A percentile compares a stretch with the other conserved stretches of the same genome.
phyloP scores from a whole-genome alignment of 2,113 vertebrate genomes.

The Engystomops pustulosus region DNA sequence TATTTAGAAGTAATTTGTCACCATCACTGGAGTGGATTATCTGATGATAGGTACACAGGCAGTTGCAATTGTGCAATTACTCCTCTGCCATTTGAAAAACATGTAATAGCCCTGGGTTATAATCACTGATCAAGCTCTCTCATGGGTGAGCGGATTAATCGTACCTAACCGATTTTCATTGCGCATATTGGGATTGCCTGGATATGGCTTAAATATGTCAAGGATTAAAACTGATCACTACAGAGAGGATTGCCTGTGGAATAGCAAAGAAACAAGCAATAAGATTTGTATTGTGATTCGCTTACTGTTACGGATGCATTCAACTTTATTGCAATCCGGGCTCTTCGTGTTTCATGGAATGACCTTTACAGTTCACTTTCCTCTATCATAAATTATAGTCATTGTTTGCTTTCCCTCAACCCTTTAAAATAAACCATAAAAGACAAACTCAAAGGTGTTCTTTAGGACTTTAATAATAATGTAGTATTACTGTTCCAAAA shows the following conservation, averaged over 20 bases:
- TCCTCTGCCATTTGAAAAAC: constrained; percentile 52
- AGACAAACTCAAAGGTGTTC: too few relatives aligned
- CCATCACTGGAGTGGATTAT: constrained; percentile 56
- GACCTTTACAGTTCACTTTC: neutral
- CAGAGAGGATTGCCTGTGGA: constrained; percentile 37
- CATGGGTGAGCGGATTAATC: constrained; percentile 54
- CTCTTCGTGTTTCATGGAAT: neutral
- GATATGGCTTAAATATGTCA: constrained; percentile 37
- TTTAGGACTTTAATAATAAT: too few relatives aligned
- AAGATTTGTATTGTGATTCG: neutral
- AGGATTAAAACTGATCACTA: constrained; percentile 33
- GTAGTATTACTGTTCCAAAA: too few relatives aligned
- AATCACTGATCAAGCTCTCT: constrained; percentile 57
- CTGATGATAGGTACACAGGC: constrained; percentile 49
- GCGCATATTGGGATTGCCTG: constrained; percentile 49
- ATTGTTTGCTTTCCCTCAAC: too few relatives aligned
- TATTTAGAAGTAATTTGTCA: constrained; percentile 58
- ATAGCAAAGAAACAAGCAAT: constrained; percentile 26
- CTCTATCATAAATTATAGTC: too few relatives aligned
- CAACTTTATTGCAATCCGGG: neutral
- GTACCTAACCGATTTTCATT: constrained; percentile 50
- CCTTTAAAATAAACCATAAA: too few relatives aligned
- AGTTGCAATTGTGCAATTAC: constrained; percentile 44
- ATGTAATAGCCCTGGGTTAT: constrained; percentile 56
- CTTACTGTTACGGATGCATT: neutral